phyloP scores from a whole-genome alignment of 1,140 invertebrate genomes.

The Caerostris extrusa region DNA sequence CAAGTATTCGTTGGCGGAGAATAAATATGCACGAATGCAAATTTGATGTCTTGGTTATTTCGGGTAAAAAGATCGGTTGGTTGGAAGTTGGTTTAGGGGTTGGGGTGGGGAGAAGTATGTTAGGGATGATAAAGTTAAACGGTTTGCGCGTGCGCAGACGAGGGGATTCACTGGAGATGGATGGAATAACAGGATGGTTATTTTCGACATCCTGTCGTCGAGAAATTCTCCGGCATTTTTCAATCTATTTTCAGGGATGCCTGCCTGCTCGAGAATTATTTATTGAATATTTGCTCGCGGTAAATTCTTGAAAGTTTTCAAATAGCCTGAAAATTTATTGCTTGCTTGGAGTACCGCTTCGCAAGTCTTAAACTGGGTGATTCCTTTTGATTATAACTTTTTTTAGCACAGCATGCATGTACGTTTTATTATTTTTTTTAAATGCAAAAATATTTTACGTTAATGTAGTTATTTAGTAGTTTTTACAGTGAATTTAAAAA shows the following conservation, averaged over 20 bases:
- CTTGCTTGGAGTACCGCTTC: no score
- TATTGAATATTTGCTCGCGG: not conserved
- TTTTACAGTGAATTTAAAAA: no score
- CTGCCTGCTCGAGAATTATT: not conserved
- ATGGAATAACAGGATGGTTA: constrained; percentile 19
- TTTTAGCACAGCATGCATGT: no score
- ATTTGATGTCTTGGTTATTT: constrained; percentile 34
- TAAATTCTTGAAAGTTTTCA: not conserved
- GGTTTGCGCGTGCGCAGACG: not conserved
- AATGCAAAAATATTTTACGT: no score
- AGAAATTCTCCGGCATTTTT: not conserved
- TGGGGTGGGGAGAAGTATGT: not conserved
- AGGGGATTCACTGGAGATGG: not conserved
- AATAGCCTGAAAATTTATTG: no score
- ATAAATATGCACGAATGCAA: constrained; percentile 39
- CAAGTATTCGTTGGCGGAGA: not conserved
- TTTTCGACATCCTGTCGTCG: constrained; percentile 4
- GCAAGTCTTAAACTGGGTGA: no score
- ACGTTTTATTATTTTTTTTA: no score
- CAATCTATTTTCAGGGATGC: not conserved
- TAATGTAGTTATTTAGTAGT: no score
- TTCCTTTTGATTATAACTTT: no score
- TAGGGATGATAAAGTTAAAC: constrained; percentile 39
- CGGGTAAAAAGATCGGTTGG: not conserved
- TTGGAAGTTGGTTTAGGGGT: not conserved